These are phyloP conservation scores for Taenaris catops DNA, from an alignment of 2,888 invertebrate genomes.

Conservation along the genomic window DNA sequence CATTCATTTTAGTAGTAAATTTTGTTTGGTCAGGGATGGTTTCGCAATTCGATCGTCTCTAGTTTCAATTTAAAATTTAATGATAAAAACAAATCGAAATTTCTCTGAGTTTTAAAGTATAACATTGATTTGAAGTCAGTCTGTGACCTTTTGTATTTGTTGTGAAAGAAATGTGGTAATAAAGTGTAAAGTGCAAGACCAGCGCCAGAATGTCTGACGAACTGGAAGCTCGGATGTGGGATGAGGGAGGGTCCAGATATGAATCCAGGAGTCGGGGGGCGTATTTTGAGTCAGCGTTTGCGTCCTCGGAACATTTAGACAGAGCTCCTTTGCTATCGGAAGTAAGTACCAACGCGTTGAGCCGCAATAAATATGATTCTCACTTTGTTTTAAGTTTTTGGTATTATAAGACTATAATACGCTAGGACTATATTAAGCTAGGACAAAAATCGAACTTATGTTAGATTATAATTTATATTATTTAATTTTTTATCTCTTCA, in stretches of 20 bases:
- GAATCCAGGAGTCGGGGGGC: constrained; percentile 54
- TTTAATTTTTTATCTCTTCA: too few relatives aligned
- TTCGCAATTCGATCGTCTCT: background rate
- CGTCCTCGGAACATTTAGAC: constrained; percentile 66
- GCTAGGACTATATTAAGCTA: too few relatives aligned
- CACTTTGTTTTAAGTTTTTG: too few relatives aligned
- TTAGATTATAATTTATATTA: too few relatives aligned
- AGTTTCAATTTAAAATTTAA: background rate
- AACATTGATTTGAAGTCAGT: background rate
- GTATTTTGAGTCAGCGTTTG: constrained; percentile 65
- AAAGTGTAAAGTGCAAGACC: constrained; percentile 12
- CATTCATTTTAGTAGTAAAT: constrained; percentile 16
- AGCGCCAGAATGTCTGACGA: constrained; percentile 77
- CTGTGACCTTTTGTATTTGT: constrained; percentile 2
- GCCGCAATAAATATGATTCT: too few relatives aligned
- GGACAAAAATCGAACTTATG: too few relatives aligned
- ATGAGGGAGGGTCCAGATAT: constrained; percentile 60
- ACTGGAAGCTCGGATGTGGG: constrained; percentile 73
- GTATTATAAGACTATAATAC: too few relatives aligned
- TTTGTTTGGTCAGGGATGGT: constrained; percentile 3
- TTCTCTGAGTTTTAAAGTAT: background rate
- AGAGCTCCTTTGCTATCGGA: constrained; percentile 68
- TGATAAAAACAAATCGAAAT: background rate
- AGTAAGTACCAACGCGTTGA: constrained; percentile 37
- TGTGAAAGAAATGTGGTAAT: constrained; percentile 12